Percentiles rank a stretch among this genome's conserved stretches.
phyloP scores from a whole-genome alignment of 2,113 vertebrate species.

The Notarius quadriscutis region DNA sequence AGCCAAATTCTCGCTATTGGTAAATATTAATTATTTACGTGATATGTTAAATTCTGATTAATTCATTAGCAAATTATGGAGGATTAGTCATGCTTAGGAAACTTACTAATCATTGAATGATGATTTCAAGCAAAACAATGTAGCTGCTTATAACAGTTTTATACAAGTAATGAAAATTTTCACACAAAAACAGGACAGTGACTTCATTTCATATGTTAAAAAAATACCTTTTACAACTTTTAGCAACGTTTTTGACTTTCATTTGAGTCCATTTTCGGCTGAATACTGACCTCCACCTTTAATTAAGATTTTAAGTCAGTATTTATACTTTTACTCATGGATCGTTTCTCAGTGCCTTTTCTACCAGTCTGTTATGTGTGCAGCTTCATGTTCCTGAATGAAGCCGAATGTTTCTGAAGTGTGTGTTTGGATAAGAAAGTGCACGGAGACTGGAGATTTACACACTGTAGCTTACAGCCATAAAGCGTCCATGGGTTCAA shows the following conservation, averaged over 20 bases:
- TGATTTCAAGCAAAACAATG: background rate
- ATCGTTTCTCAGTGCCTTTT: background rate
- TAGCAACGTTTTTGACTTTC: background rate
- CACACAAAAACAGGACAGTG: background rate
- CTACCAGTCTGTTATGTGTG: background rate
- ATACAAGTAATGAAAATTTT: background rate
- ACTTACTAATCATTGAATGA: background rate
- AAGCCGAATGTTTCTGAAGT: too few species aligned
- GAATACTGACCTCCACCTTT: background rate
- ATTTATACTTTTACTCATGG: background rate
- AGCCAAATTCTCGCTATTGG: background rate
- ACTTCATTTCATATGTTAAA: background rate
- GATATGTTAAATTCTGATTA: background rate
- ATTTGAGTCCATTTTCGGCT: background rate
- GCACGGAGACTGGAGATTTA: background rate
- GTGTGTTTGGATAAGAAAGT: background rate
- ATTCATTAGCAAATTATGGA: background rate
- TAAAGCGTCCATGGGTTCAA: slow-evolving; percentile 48
- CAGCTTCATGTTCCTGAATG: background rate
- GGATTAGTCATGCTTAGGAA: background rate
- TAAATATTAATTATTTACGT: background rate
- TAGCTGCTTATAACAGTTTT: background rate
- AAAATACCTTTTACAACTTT: background rate
- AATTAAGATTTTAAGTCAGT: background rate
- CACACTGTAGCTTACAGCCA: background rate